Base-by-base conservation (phyloP, 1,140 invertebrate genomes). In the Papilio helenus region DNA sequence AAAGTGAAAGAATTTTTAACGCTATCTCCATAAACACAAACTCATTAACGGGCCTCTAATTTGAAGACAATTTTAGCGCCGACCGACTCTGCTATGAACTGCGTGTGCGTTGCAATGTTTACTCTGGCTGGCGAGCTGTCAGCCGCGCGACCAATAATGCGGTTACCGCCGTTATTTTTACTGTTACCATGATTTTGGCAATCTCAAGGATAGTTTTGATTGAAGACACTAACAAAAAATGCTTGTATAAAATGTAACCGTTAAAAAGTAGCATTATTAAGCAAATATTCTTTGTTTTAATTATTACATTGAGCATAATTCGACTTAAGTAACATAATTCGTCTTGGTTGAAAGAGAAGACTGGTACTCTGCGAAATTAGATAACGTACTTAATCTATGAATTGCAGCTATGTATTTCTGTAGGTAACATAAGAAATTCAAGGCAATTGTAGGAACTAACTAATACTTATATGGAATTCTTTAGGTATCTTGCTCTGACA, bases 101-200 rank as follows among this genome's bases (percentile, higher is more conserved):
- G 42, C 72, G 72, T 72, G 71, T 72, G 34, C 68, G n/a, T 12
- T 44, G 72, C 14, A 44, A 12, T 74, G 72, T 49, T 74, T 74
- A 74, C 72, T 74, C 72, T 74, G 72, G 1, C 44, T 46, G 44
- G 29, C 34, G 71, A 5, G 39, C 16, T 42, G 20, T 44, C 23
- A 23, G 39, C 16, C 39, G 42, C 3, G 34, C 72, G 20, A 51
- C 72, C 72, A 74, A 51, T 74, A 74, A 74, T 74, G 72, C 72
- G 72, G 72, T 7, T 26, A 26, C 72, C 23, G 72, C 72, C 72
- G 72, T 74, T 74, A 74, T 74, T 49, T 74, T 74, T 20, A 74
- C 39, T 7, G 23, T 7, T 20, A 26, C 72, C 72, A 74, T 51
- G 23, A 14, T 74, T 74, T 49, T 49, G 44, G 23, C 3, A n/a